These are phyloP conservation scores for Parthenolecanium corni DNA, from an alignment of 2,888 invertebrate species.

Conservation along the genomic window DNA sequence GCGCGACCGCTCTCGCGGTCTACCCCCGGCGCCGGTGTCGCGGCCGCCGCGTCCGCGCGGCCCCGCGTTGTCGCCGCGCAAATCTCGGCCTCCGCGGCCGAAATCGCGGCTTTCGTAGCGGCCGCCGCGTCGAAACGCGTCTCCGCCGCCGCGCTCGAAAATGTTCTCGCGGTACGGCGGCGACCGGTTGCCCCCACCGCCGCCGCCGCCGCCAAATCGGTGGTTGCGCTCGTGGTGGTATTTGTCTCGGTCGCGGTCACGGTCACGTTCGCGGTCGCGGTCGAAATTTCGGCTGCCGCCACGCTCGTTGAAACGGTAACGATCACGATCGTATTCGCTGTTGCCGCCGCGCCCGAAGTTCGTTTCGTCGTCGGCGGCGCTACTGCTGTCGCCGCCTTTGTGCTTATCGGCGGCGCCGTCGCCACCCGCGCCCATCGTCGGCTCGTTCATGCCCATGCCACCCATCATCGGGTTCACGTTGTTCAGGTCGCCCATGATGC, in stretches of 20 bases:
- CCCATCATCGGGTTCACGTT: not conserved
- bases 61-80: not conserved
- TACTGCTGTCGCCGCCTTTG: not conserved
- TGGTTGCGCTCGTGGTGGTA: constrained; percentile 3
- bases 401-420: not conserved
- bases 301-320: not conserved
- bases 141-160: constrained; percentile 9
- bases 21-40: not conserved
- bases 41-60: not conserved
- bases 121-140: not conserved
- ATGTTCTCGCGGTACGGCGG: not conserved
- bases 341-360: not conserved
- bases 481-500: constrained; percentile 1
- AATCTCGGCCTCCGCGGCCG: not conserved
- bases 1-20: constrained; percentile 3
- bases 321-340: not conserved
- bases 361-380: not conserved
- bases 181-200: too few species aligned
- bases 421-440: too few species aligned
- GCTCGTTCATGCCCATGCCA: not conserved
- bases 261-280: not conserved
- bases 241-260: not conserved
- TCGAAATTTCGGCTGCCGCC: constrained; percentile 10
- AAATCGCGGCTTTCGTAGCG: constrained; percentile 12
- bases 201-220: constrained; percentile 11